These are phyloP conservation scores for Parambassis ranga DNA, from an alignment of 2,797 vertebrate genomes.

Conservation along the genomic window DNA sequence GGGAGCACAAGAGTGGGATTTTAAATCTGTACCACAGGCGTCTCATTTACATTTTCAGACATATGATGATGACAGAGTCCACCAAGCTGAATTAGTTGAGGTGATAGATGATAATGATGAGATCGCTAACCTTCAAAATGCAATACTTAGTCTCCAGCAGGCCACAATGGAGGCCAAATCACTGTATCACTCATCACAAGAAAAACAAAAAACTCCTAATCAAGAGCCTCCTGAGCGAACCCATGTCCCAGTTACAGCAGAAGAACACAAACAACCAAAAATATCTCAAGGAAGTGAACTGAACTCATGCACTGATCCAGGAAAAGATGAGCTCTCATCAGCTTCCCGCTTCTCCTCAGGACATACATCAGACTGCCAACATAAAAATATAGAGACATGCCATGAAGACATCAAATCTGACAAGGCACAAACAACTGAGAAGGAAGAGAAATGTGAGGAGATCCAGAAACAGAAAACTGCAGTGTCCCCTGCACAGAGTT, in stretches of 20 bases:
- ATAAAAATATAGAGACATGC: slow-evolving; percentile 73
- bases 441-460: slow-evolving; percentile 44
- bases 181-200: slow-evolving; percentile 76
- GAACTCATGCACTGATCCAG: slow-evolving; percentile 11
- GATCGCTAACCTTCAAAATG: slow-evolving; percentile 77
- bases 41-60: not conserved
- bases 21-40: slow-evolving; percentile 6
- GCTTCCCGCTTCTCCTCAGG: slow-evolving; percentile 11
- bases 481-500: slow-evolving; percentile 65
- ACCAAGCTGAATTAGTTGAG: slow-evolving; percentile 47
- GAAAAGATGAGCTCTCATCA: not conserved
- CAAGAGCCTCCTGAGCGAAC: slow-evolving; percentile 35
- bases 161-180: slow-evolving; percentile 83
- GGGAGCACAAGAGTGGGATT: slow-evolving; percentile 39
- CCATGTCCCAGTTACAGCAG: slow-evolving; percentile 12
- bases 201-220: slow-evolving; percentile 59
- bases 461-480: slow-evolving; percentile 66
- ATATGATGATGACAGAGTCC: slow-evolving; percentile 19
- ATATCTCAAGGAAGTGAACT: slow-evolving; percentile 19
- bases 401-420: slow-evolving; percentile 60
- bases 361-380: slow-evolving; percentile 46
- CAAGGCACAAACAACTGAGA: slow-evolving; percentile 42
- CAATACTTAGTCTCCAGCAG: slow-evolving; percentile 79
- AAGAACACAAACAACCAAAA: not conserved
- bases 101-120: slow-evolving; percentile 53